Evolutionary conservation across 2,113 vertebrate species (phyloP), one percentile per base, ranked within the genome.

Genomic region (Bombycilla garrulus): DNA sequence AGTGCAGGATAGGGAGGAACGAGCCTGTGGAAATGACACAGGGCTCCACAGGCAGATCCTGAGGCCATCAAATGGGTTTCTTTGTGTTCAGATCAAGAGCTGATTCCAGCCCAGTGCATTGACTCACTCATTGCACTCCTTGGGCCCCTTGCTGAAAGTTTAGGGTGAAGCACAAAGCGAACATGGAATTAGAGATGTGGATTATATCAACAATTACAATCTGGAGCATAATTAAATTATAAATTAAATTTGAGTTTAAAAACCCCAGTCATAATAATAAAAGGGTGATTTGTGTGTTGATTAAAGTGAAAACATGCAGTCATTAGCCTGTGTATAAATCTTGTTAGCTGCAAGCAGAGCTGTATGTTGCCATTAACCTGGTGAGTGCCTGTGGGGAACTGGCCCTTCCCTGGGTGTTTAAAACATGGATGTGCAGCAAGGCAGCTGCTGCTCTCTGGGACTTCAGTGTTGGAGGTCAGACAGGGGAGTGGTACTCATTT

Each of bases 221-320:
- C 92, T 87, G 66, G 66, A 94, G 84, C 81, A 93, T 97, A 97
- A 97, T 97, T 97, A 79, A 97, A 96, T 97, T 97, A 97, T 89
- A 95, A 95, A 97, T 96, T 95, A 96, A 96, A 97, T 93, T 95
- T 58, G 84, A 86, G 67, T 90, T 54, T 18, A 89, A 95, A 91
- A 93, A 87, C 3, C 25, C 45, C 33, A 0, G 40, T 69, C 71
- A 73, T 88, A 94, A 95, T 97, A 97, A 95, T 95, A 96, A 97
- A 97, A 94, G 90, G 94, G 84, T 31, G 54, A 97, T 96, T 91
- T 93, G 84, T 72, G 76, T 56, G 65, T 96, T 97, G 95, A 97
- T 97, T 97, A 95, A 96, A 97, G 81, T 85, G 94, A 97, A 97
- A 97, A 95, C 95, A 96, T 88, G 95, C 84, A 96, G 93, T 97